Conservation (phyloP, 2,113 vertebrate species). For the Microtus oregoni region DNA sequence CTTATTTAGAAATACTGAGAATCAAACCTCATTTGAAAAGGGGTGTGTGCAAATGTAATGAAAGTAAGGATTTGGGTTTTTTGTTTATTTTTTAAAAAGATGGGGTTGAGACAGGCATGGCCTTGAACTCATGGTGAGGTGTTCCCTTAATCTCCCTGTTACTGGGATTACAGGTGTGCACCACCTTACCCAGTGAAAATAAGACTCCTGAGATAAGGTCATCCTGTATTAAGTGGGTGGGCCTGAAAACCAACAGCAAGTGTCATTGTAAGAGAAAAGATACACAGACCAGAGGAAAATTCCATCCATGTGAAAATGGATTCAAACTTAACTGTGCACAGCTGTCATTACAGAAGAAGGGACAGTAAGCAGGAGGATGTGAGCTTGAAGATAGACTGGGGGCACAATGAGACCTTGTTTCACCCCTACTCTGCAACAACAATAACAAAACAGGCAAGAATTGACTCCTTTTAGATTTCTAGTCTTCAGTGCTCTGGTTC, state of each 20-base stretch:
- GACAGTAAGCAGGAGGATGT: not conserved
- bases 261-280: not conserved
- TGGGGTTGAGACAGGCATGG: not conserved
- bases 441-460: not conserved
- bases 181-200: not conserved
- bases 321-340: not conserved
- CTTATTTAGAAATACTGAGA: not conserved
- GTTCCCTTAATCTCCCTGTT: not conserved
- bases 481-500: not conserved
- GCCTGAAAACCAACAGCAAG: not conserved
- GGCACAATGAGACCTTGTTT: not conserved
- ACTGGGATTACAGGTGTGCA: not conserved
- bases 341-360: not conserved
- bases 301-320: not conserved
- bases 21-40: not conserved
- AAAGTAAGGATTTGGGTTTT: not conserved
- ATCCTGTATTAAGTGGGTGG: not conserved
- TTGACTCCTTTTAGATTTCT: constrained; percentile 5
- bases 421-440: not conserved
- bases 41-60: not conserved
- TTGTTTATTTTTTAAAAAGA: not conserved
- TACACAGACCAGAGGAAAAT: not conserved
- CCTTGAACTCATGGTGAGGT: not conserved
- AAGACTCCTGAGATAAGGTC: not conserved
- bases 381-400: not conserved